Evolutionary conservation across 1,140 invertebrate species (phyloP).

Genomic region (Heliothis virescens): DNA sequence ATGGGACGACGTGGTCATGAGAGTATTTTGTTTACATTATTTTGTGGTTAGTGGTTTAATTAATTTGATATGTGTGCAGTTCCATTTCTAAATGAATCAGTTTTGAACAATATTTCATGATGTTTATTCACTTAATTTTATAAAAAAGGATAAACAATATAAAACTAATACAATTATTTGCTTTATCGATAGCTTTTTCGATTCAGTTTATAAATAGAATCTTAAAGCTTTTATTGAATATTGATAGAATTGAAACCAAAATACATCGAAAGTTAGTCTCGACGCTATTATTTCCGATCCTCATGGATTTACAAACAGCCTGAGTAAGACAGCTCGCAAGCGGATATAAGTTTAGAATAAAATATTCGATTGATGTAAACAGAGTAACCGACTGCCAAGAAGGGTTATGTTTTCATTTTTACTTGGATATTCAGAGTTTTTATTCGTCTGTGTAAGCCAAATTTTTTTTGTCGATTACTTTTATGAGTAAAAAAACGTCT

Average conservation of each 20-base stretch:
- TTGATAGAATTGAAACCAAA: background rate
- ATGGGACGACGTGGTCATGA: background rate
- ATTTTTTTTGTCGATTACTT: too few species aligned
- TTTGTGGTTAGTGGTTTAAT: constrained; percentile 15
- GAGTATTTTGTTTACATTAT: background rate
- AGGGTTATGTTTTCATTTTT: too few species aligned
- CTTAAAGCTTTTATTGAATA: background rate
- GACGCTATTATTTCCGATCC: background rate
- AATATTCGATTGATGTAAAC: background rate
- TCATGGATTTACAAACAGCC: background rate
- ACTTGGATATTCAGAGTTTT: too few species aligned
- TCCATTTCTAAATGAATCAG: background rate
- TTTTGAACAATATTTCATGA: background rate
- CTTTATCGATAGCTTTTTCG: background rate
- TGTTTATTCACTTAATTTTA: background rate
- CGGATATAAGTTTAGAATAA: background rate
- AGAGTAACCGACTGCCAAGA: background rate
- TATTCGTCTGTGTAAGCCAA: too few species aligned
- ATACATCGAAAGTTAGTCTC: background rate
- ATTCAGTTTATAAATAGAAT: background rate
- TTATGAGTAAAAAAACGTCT: too few species aligned
- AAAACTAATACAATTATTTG: background rate
- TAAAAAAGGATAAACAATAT: background rate
- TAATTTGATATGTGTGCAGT: background rate
- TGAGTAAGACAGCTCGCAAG: background rate